These are phyloP conservation scores for Stramonita haemastoma DNA, from an alignment of 2,888 invertebrate species.

Conservation along the genomic window DNA sequence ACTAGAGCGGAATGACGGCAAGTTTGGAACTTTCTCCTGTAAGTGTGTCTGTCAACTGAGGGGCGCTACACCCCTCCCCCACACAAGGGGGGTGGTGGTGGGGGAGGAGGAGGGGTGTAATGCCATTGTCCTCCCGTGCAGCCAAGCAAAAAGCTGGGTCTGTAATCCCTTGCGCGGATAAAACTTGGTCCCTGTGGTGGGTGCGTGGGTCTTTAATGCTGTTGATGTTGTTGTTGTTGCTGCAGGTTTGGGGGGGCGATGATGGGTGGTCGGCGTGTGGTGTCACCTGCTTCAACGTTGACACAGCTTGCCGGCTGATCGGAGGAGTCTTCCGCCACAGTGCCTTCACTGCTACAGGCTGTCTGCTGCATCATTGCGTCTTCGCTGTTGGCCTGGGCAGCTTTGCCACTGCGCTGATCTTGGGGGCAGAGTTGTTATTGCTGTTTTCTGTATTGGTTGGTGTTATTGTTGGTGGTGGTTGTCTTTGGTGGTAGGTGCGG, in stretches of 20 bases:
- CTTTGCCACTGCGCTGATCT: too few species aligned
- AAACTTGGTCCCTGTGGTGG: neutral
- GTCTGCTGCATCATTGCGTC: neutral
- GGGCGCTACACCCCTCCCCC: neutral
- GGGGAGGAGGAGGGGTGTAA: neutral
- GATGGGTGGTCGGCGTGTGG: neutral
- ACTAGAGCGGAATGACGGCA: neutral
- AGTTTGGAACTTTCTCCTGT: neutral
- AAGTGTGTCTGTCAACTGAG: neutral
- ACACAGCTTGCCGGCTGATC: neutral
- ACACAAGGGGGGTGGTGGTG: neutral
- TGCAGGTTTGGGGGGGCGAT: neutral
- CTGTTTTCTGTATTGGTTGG: too few species aligned
- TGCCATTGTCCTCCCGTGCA: constrained; percentile 4
- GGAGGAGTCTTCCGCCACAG: too few species aligned
- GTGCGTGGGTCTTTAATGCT: too few species aligned
- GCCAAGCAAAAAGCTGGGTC: neutral
- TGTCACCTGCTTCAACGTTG: constrained; percentile 16
- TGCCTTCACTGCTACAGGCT: too few species aligned
- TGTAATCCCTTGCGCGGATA: neutral
- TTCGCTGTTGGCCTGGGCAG: too few species aligned
- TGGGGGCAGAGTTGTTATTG: too few species aligned
- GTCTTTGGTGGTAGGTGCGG: too few species aligned
- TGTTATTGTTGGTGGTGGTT: too few species aligned
- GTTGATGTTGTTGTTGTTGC: neutral